Evolutionary conservation across 1,140 invertebrate genomes (phyloP).

Genomic region (Frieseomelitta varia): DNA sequence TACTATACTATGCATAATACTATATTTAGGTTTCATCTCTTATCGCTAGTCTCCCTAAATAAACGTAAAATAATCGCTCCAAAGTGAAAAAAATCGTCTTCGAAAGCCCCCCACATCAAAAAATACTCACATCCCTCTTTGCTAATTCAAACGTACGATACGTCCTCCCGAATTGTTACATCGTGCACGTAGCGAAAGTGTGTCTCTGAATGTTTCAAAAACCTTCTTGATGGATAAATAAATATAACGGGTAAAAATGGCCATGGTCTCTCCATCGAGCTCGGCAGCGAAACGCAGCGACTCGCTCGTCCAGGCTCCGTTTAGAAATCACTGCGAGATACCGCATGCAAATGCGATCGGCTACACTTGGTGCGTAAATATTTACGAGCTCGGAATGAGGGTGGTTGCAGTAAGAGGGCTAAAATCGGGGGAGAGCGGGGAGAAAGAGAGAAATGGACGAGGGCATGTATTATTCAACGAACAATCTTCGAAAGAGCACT

Average conservation of each 20-base stretch:
- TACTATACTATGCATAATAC: too few relatives aligned
- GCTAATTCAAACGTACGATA: background rate
- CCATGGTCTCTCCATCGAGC: background rate
- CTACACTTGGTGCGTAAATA: slow-evolving; percentile 70
- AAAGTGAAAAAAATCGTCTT: background rate
- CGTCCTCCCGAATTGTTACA: background rate
- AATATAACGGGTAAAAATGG: too few relatives aligned
- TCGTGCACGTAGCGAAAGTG: background rate
- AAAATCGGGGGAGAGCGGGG: slow-evolving; percentile 1
- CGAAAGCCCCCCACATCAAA: background rate
- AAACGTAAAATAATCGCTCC: background rate
- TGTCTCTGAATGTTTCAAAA: background rate
- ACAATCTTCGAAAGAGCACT: slow-evolving; percentile 10
- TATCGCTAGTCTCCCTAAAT: too few relatives aligned
- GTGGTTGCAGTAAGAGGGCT: slow-evolving; percentile 20
- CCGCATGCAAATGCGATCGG: slow-evolving; percentile 69
- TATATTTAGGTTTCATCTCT: too few relatives aligned
- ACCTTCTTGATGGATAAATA: too few relatives aligned
- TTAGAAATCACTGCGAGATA: slow-evolving; percentile 66
- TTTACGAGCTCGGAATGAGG: slow-evolving; percentile 67
- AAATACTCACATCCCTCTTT: background rate
- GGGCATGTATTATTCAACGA: slow-evolving; percentile 27
- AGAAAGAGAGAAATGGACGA: background rate
- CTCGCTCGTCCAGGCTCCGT: slow-evolving; percentile 21
- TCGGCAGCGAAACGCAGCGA: background rate